These are phyloP conservation scores for Eristalis intricaria DNA, from an alignment of 2,888 invertebrate genomes.

Conservation along the genomic window DNA sequence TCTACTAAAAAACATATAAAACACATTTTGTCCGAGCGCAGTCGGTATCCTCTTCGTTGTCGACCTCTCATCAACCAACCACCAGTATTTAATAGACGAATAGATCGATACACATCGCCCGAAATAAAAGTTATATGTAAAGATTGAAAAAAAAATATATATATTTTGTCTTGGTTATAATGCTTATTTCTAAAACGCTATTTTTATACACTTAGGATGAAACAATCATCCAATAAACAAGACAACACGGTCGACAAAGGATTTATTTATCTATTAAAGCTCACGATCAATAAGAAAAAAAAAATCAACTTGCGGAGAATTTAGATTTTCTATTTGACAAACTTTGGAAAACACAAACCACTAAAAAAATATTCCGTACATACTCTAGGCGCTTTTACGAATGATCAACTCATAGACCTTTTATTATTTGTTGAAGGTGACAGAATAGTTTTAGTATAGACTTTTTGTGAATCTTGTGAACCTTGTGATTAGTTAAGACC, in stretches of 20 bases:
- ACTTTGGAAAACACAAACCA: background rate
- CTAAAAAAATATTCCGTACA: background rate
- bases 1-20: slow-evolving; percentile 46
- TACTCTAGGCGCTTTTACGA: background rate
- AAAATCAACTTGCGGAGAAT: background rate
- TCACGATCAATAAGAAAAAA: slow-evolving; percentile 12
- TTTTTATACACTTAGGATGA: slow-evolving; percentile 61
- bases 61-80: slow-evolving; percentile 49
- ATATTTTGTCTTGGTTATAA: slow-evolving; percentile 43
- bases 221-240: slow-evolving; percentile 36
- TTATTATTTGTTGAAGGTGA: background rate
- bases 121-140: slow-evolving; percentile 59
- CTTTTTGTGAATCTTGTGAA: background rate
- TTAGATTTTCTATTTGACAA: background rate
- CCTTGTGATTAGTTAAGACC: background rate
- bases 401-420: background rate
- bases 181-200: slow-evolving; percentile 52
- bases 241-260: slow-evolving; percentile 15
- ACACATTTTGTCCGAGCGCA: slow-evolving; percentile 40
- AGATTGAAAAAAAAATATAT: slow-evolving; percentile 16
- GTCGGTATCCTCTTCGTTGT: slow-evolving; percentile 51
- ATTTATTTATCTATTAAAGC: slow-evolving; percentile 30
- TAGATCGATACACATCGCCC: slow-evolving; percentile 66
- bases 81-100: slow-evolving; percentile 57
- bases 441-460: background rate